Evolutionary conservation across 1,140 invertebrate genomes (phyloP), one percentile per base, ranked within the genome.

Genomic region (Brachionus manjavacas): DNA sequence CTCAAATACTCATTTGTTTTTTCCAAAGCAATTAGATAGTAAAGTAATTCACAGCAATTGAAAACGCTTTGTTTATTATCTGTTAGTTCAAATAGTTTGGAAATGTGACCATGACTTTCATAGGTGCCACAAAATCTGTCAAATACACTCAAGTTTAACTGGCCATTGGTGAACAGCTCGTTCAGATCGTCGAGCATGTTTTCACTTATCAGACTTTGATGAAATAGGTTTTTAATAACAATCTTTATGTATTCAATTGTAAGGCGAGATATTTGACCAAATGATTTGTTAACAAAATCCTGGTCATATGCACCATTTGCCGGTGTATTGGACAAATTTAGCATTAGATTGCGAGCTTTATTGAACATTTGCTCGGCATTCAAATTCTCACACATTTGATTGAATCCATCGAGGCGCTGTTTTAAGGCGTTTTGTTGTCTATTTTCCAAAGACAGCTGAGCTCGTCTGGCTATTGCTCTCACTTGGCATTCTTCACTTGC

Each of bases 61-160:
- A 68, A 68, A 12, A 68, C 20, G 35, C 1, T 16, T 68, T 68
- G 11, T 12, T 14, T 68, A 31, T 68, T 68, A 2, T 68, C 12
- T 7, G 14, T 14, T 31, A 31, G n/a, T 39, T 68, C 66, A 39
- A 68, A 68, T 31, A 68, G 23, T 39, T 68, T 68, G 14, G 66
- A 68, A 9, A 68, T n/a, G 28, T 68, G 66, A n/a, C 66, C 66
- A 39, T 68, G 66, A 3, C 39, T 11, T 68, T 68, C 66, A 68
- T 68, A 68, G 11, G 66, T 68, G 4, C 66, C 66, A 68, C 66
- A 68, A 68, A 68, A 68, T 68, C 31, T 68, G 66, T 68, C 66
- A 14, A 68, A 31, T 68, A 14, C 12, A 31, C 31, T 68, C 4
- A 68, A 31, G 39, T 68, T 68, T 1, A 68, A 11, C 16, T 68